phyloP scores from a whole-genome alignment of 2,797 vertebrate species.

The Xerus rutilus region DNA sequence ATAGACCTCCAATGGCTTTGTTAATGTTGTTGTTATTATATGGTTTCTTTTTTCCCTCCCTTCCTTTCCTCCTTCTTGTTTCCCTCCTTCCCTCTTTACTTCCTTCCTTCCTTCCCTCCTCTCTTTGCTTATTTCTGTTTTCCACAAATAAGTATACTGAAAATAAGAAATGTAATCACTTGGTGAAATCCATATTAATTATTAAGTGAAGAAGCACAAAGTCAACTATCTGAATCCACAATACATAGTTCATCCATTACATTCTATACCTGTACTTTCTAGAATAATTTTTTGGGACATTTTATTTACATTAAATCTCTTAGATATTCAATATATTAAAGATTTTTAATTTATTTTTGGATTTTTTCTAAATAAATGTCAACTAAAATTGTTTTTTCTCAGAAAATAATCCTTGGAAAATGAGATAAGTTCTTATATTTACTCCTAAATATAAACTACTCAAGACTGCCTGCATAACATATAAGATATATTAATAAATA shows the following conservation, averaged over 20 bases:
- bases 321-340: background rate
- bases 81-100: too few relatives aligned
- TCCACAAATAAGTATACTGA: background rate
- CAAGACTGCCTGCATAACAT: background rate
- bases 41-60: too few relatives aligned
- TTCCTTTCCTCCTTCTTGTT: too few relatives aligned
- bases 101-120: background rate
- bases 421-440: background rate
- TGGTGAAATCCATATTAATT: background rate
- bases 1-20: background rate
- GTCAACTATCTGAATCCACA: background rate
- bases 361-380: background rate
- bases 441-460: background rate
- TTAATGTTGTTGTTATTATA: background rate
- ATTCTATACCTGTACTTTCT: background rate
- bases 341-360: background rate
- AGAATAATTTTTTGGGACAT: accelerated
- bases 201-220: background rate
- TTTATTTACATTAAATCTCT: background rate
- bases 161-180: background rate
- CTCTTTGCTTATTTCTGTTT: background rate
- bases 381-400: background rate
- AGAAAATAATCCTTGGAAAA: background rate
- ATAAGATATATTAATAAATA: background rate
- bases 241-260: too few relatives aligned